Base-by-base conservation (phyloP, 2,113 vertebrate species). In the Argyrosomus japonicus region DNA sequence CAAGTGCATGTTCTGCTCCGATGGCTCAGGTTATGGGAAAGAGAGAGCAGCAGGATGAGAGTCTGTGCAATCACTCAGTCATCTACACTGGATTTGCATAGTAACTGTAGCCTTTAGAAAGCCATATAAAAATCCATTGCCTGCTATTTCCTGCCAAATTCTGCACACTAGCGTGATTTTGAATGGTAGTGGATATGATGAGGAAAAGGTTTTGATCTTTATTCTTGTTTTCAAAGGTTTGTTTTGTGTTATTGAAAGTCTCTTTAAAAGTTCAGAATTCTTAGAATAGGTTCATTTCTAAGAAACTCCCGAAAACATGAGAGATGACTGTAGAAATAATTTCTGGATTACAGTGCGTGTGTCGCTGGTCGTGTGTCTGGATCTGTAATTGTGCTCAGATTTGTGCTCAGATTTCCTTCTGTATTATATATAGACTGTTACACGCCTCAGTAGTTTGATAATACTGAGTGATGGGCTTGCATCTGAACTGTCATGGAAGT, bases 1-100 rank as follows among this genome's bases (percentile, higher is more conserved):
- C 91, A 89, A 89, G 87, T 72, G 79, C 79, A 83, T 78, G 84
- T 92, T 93, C 76, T 92, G 90, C 91, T 91, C 67, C 29, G 40
- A 27, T 91, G 81, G 77, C 54, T 90, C 69, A 83, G 82, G 75
- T 88, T 92, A 81, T 86, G 83, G 75, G 57, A 73, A 73, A 70
- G 62, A 74, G 54, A 18, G 18, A 85, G 78, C 63, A 77, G 84
- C 77, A 51, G 57, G 68, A 82, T 36, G 40, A 23, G 43, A 68
- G 54, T 60, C 61, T 72, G 43, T 77, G 74, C 51, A 73, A 86
- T 88, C 77, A 74, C 70, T 71, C 68, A 60, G 40, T 81, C 72
- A 79, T 88, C 75, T 73, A 75, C 62, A 32, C 25, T 51, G 13
- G 58, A 91, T 91, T 88, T 91, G 65, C 75, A 91, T 83, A 80